Conservation (phyloP, 1,140 invertebrate genomes). For the Bradysia coprophila region DNA sequence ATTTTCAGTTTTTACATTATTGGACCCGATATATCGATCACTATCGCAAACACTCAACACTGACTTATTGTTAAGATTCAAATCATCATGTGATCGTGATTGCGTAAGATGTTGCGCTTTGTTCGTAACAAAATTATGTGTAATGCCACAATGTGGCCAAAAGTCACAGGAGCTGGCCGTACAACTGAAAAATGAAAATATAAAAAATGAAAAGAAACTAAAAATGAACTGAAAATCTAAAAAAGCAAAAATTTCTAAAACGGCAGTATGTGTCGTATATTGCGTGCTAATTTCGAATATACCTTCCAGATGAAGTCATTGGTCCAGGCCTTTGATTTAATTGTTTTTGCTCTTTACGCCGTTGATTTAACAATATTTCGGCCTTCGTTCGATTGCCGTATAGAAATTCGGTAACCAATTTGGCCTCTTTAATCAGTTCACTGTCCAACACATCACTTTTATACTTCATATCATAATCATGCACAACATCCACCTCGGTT, state of each 20-base stretch:
- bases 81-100: too few relatives aligned
- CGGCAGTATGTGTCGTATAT: too few relatives aligned
- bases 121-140: too few relatives aligned
- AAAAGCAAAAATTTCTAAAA: background rate
- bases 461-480: too few relatives aligned
- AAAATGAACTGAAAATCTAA: background rate
- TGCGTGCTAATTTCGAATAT: background rate
- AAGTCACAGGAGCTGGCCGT: conserved; percentile 10
- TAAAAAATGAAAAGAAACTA: background rate
- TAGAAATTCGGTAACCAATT: background rate
- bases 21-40: too few relatives aligned
- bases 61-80: too few relatives aligned
- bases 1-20: too few relatives aligned
- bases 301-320: background rate
- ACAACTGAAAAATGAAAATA: conserved; percentile 1
- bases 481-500: too few relatives aligned
- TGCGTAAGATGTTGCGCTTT: too few relatives aligned
- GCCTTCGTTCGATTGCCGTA: background rate
- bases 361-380: background rate
- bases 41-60: too few relatives aligned
- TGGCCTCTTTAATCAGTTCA: background rate
- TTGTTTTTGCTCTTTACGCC: background rate
- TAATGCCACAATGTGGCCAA: conserved; percentile 17
- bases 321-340: background rate
- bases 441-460: too few relatives aligned